Base-by-base conservation (phyloP, 2,888 invertebrate genomes). In the Stomorhina lunata region DNA sequence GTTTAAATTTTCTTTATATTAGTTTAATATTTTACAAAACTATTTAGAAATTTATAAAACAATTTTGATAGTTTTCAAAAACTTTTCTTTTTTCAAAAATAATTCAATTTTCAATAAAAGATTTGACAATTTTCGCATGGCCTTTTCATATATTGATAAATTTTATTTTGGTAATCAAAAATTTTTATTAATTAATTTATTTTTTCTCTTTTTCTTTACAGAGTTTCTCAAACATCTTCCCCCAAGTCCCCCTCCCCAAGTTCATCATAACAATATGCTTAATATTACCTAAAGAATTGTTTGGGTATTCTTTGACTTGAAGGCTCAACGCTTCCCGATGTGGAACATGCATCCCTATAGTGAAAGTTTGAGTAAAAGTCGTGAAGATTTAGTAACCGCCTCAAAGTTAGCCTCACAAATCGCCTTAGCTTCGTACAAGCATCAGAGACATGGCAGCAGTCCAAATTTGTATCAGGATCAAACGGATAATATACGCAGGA, bases 361-460 rank as follows among this genome's bases (percentile, higher is more conserved):
- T 84, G 89, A 90, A 80, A 89, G 87, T 75, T 85, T 90, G 77
- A 90, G 88, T 85, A 90, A 89, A 85, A 91, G 91, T 87, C 90
- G 90, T 50, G 91, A 91, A 85, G 91, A 91, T 87, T 86, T 91
- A 85, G 88, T 87, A 78, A 87, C 87, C 72, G 86, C 86, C 69
- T 84, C 86, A 29, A 85, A 85, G 83, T 78, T 86, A 81, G 81
- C 83, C 65, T 82, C 82, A 82, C 83, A 85, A 53, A 80, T 84
- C 61, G 86, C 86, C 80, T 88, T 77, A 78, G 88, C 85, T 50
- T 85, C 85, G 65, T 87, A 87, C 27, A 84, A 85, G 32, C 84
- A 84, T 61, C 85, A 87, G 65, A 87, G 88, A 80, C 88, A 89
- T 86, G 89, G 87, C 79, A 90, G 90, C 85, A 90, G 89, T 86